Evolutionary conservation across 92 coral and sea anemone species (phyloP).

Genomic region (Parazoanthus atlanticus): DNA sequence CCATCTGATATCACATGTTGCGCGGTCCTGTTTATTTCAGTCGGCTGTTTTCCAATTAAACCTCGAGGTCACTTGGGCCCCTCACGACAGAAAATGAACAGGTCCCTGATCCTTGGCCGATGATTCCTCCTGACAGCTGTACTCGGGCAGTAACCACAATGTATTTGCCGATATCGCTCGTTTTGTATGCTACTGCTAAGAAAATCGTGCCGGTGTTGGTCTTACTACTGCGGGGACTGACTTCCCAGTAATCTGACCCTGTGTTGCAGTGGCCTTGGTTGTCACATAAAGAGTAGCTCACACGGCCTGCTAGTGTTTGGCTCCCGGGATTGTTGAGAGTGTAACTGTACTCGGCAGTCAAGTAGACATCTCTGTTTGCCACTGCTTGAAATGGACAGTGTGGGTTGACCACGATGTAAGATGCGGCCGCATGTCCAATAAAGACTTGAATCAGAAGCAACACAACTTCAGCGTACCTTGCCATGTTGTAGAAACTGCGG

Average conservation of each 20-base stretch:
- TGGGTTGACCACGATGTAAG: background rate
- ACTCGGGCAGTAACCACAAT: background rate
- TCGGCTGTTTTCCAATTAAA: background rate
- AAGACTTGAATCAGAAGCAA: background rate
- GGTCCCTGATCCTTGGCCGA: background rate
- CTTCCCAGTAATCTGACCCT: background rate
- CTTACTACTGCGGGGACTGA: background rate
- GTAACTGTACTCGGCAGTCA: background rate
- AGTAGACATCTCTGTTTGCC: background rate
- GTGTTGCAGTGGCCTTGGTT: conserved; percentile 2
- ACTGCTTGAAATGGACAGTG: conserved; percentile 7
- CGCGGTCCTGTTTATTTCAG: background rate
- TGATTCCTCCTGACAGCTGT: background rate
- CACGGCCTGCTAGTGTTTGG: background rate
- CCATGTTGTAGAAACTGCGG: background rate
- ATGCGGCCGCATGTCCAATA: background rate
- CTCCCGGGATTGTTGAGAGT: conserved; percentile 13
- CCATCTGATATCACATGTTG: background rate
- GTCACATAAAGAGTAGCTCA: background rate
- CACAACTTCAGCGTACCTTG: background rate
- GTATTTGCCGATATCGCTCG: background rate
- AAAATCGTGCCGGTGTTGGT: background rate
- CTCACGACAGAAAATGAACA: conserved; percentile 6
- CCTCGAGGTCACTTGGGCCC: background rate
- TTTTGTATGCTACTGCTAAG: background rate